Evolutionary conservation across 2,888 invertebrate genomes (phyloP).

Genomic region (Artemia sp.): DNA sequence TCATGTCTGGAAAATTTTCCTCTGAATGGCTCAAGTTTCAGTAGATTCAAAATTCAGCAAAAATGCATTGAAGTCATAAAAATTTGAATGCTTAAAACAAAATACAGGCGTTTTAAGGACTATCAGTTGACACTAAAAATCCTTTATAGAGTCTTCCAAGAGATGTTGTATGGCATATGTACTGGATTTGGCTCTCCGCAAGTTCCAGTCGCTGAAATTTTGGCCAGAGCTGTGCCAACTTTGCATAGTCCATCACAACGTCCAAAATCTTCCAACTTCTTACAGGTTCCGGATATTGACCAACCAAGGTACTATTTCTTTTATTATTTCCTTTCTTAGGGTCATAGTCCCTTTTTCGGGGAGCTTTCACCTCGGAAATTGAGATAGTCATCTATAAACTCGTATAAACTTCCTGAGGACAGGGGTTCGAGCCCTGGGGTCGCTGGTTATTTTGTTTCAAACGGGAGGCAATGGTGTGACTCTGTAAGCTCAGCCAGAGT

Average conservation of each 20-base stretch:
- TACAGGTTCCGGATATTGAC: constrained; percentile 74
- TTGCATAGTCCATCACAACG: constrained; percentile 53
- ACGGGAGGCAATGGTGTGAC: no score
- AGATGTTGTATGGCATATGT: constrained; percentile 86
- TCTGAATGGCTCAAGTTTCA: no score
- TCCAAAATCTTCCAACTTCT: constrained; percentile 74
- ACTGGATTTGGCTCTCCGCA: constrained; percentile 83
- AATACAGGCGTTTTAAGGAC: not conserved
- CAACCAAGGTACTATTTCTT: constrained; percentile 42
- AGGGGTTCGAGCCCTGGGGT: no score
- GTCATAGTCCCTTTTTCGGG: not conserved
- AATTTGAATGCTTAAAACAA: constrained; percentile 8
- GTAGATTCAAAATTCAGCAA: no score
- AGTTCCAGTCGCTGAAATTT: constrained; percentile 72
- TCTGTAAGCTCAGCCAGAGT: no score
- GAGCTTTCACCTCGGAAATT: not conserved
- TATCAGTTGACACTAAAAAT: constrained; percentile 17
- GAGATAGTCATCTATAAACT: no score
- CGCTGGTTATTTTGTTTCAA: no score
- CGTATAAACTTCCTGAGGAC: no score
- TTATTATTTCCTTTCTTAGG: no score
- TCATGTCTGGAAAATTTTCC: no score
- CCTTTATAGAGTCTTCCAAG: constrained; percentile 57
- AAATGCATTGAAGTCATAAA: no score
- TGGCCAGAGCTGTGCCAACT: constrained; percentile 68